Evolutionary conservation across 53 echinoderm and acorn worm species (phyloP).

Genomic region (Temnopleurus reevesii): DNA sequence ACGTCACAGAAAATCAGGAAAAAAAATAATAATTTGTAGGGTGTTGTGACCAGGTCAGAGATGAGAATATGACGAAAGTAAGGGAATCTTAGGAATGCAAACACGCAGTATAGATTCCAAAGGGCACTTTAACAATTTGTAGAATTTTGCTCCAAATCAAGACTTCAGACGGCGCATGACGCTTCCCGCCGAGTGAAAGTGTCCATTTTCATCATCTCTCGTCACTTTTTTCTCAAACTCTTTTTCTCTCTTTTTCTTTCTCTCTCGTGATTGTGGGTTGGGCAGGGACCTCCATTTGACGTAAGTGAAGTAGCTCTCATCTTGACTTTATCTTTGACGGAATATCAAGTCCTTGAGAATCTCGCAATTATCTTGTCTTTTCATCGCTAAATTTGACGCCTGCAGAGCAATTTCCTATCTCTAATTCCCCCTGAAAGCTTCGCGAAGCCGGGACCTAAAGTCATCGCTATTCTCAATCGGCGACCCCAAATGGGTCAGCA

Average conservation of each 20-base stretch:
- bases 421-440: conserved; percentile 15
- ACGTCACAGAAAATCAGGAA: too few relatives aligned
- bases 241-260: not conserved
- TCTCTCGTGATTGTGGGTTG: not conserved
- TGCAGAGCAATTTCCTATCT: conserved; percentile 34
- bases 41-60: not conserved
- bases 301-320: conserved; percentile 14
- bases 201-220: not conserved
- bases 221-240: not conserved
- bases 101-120: not conserved
- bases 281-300: not conserved
- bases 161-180: not conserved
- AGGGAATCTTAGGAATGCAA: not conserved
- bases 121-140: not conserved
- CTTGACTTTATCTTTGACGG: not conserved
- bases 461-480: not conserved
- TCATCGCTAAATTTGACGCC: conserved; percentile 30
- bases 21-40: not conserved
- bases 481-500: not conserved
- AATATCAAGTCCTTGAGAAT: conserved; percentile 27
- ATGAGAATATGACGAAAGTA: not conserved
- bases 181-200: not conserved
- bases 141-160: not conserved
- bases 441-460: not conserved
- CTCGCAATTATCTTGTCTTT: conserved; percentile 12